Conservation (phyloP, 2,888 invertebrate species). For the Hypomecis atomaria region DNA sequence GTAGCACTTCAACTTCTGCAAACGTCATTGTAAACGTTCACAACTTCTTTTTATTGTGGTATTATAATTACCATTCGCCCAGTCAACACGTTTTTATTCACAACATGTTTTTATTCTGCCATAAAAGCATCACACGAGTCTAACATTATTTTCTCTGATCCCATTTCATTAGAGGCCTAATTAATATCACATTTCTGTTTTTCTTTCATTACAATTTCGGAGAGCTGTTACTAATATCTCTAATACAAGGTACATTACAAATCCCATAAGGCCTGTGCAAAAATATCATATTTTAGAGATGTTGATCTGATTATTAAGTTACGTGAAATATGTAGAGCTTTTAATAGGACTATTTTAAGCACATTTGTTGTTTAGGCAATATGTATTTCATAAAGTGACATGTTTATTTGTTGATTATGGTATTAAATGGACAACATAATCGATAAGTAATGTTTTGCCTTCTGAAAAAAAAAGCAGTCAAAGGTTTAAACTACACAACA, state of each 20-base stretch:
- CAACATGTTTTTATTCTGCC: slow-evolving; percentile 7
- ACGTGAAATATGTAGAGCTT: neutral
- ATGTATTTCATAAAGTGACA: too few relatives aligned
- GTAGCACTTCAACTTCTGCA: too few relatives aligned
- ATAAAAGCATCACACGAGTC: slow-evolving; percentile 8
- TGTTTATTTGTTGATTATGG: too few relatives aligned
- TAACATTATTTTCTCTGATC: slow-evolving; percentile 13
- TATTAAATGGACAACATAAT: too few relatives aligned
- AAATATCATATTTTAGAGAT: neutral
- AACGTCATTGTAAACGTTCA: too few relatives aligned
- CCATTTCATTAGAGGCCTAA: slow-evolving; percentile 28
- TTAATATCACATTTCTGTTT: slow-evolving; percentile 32
- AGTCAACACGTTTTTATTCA: neutral
- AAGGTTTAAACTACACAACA: too few relatives aligned
- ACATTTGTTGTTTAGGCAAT: too few relatives aligned
- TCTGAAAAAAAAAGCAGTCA: too few relatives aligned
- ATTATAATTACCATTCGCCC: too few relatives aligned
- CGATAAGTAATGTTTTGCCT: too few relatives aligned
- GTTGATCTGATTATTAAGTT: neutral
- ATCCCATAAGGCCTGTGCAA: neutral
- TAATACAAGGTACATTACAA: slow-evolving; percentile 16
- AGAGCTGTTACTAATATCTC: slow-evolving; percentile 21
- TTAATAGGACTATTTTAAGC: too few relatives aligned
- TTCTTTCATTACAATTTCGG: slow-evolving; percentile 25
- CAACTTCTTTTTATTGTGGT: too few relatives aligned